Percentiles rank a stretch among this genome's conserved stretches.
These are phyloP conservation scores for Sarcophaga peregrina DNA, from an alignment of 1,140 invertebrate species.

Conservation along the genomic window DNA sequence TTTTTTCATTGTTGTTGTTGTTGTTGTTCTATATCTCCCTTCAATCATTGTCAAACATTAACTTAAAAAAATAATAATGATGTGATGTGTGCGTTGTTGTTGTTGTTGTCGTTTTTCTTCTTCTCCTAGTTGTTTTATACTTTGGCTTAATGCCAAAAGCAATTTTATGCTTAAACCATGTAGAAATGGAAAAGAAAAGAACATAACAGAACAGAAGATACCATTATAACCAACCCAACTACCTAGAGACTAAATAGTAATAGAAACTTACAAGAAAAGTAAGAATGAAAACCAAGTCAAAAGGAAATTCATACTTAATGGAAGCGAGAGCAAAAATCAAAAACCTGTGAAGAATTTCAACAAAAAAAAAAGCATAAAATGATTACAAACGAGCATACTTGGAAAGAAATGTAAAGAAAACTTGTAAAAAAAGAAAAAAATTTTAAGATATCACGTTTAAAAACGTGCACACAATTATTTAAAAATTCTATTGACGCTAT, in stretches of 20 bases:
- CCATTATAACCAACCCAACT: not conserved
- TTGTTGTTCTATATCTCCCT: slow-evolving; percentile 21
- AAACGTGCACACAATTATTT: too few species aligned
- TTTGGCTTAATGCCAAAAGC: slow-evolving; percentile 28
- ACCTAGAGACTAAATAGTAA: not conserved
- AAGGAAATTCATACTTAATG: slow-evolving; percentile 12
- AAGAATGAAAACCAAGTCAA: not conserved
- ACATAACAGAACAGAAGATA: not conserved
- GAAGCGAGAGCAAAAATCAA: not conserved
- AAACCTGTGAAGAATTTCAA: not conserved
- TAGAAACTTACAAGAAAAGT: not conserved
- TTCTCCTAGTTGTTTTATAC: not conserved
- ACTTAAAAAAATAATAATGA: not conserved
- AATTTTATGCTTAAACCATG: slow-evolving; percentile 26
- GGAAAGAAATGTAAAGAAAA: not conserved
- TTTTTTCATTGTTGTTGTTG: not conserved
- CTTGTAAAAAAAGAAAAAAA: not conserved
- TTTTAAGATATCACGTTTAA: too few species aligned
- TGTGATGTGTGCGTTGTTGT: not conserved
- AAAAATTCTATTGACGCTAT: too few species aligned
- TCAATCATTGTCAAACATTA: slow-evolving; percentile 21
- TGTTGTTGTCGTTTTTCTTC: not conserved
- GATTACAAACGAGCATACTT: not conserved
- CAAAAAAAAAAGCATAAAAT: not conserved
- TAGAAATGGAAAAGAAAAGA: slow-evolving; percentile 16